Base-by-base conservation (phyloP, 2,888 invertebrate species). In the Hydrotaea diabolus region DNA sequence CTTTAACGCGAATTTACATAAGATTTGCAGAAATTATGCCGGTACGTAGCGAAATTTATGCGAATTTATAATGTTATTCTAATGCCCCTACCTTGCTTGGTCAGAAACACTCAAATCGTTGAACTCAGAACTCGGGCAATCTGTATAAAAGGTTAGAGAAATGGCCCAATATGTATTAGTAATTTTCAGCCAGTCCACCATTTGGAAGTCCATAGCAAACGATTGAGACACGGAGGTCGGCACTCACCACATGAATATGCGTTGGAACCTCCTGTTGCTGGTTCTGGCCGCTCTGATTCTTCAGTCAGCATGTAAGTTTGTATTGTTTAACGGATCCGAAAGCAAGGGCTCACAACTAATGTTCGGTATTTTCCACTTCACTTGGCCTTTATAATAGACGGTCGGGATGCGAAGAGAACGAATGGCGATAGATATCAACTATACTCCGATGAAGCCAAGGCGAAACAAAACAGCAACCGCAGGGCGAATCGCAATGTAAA, bases 271-370 rank as follows among this genome's bases (percentile, higher is more conserved):
- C 1, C 5, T 69, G 13, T 21, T 69, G 15, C 43, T 69, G 15
- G 31, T 69, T 43, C 69, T 69, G 21, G 19, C 46, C 46, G 23
- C 69, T 3, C 23, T 69, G 23, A 23, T 46, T 19, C 13, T 69
- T 21, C 69, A 69, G 46, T 21, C 69, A 39, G 43, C 69, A 46
- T 69, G 69, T 69, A 69, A 46, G 69, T 69, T 8, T 1, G 9
- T 39, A 39, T 39, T 39, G 5, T 36, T 36, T n/a, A 57, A 2
- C 13, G 43, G 43, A 49, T 49, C 15, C 1, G 2, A 23, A 15
- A 26, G 8, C 11, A 49, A 2, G 2, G n/a, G 19, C 26, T 21
- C 23, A 13, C 1, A 26, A 59, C 26, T 59, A 23, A 39, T 39
- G 9, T 8, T 9, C 3, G 2, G 31, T 31, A 4, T 39, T 55